Percentiles rank a stretch among this genome's conserved stretches.
phyloP scores from a whole-genome alignment of 2,888 invertebrate species.

The Erynnis tages region DNA sequence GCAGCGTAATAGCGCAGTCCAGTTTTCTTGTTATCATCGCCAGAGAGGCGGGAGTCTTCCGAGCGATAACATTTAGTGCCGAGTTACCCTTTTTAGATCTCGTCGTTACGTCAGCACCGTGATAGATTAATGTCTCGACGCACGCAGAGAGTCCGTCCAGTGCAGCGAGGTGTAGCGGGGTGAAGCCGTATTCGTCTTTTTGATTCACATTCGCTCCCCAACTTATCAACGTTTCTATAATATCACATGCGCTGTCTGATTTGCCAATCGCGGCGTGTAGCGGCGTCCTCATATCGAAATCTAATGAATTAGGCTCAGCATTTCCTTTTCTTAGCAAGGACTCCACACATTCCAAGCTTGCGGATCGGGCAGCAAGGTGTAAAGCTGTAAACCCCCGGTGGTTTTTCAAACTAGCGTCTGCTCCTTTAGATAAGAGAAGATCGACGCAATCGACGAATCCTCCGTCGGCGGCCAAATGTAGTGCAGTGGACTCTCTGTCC shows the following conservation, averaged over 20 bases:
- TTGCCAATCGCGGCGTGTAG: slow-evolving; percentile 93
- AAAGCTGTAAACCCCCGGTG: slow-evolving; percentile 92
- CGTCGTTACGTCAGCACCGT: slow-evolving; percentile 94
- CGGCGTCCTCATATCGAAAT: slow-evolving; percentile 90
- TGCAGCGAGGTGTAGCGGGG: slow-evolving; percentile 92
- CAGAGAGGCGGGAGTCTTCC: slow-evolving; percentile 93
- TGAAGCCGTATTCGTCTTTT: slow-evolving; percentile 92
- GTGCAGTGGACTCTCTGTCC: slow-evolving; percentile 88
- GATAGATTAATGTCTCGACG: slow-evolving; percentile 90
- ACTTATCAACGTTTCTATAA: slow-evolving; percentile 88
- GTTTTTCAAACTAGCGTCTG: slow-evolving; percentile 88
- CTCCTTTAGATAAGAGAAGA: slow-evolving; percentile 86
- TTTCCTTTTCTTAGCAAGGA: slow-evolving; percentile 87
- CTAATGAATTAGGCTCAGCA: slow-evolving; percentile 89
- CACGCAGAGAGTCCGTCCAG: slow-evolving; percentile 92
- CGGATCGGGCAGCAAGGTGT: slow-evolving; percentile 90
- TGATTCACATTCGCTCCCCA: slow-evolving; percentile 92
- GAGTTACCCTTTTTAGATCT: slow-evolving; percentile 93
- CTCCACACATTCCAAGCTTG: slow-evolving; percentile 91
- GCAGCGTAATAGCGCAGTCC: slow-evolving; percentile 89
- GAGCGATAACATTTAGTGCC: slow-evolving; percentile 90
- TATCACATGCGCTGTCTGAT: slow-evolving; percentile 89
- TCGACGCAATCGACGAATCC: slow-evolving; percentile 92
- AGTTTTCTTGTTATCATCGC: slow-evolving; percentile 91
- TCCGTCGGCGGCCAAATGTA: slow-evolving; percentile 94